phyloP scores from a whole-genome alignment of 2,888 invertebrate species.

The Formica aserva region DNA sequence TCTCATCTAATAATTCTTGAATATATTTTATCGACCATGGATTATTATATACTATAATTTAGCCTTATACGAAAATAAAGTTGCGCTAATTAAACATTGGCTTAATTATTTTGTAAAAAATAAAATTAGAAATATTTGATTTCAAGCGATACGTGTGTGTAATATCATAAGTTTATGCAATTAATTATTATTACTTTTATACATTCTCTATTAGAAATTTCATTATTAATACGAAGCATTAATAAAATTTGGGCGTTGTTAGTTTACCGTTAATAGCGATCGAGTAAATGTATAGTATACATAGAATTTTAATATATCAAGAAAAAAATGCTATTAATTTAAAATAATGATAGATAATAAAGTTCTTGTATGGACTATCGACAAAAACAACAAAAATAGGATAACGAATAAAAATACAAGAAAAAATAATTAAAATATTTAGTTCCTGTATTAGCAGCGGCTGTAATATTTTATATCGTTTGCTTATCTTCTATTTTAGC shows the following conservation, averaged over 20 bases:
- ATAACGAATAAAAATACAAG: slow-evolving; percentile 5
- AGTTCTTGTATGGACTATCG: background rate
- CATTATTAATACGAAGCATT: background rate
- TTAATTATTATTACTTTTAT: background rate
- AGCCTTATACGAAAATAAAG: background rate
- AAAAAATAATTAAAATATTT: slow-evolving; percentile 32
- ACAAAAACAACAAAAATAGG: background rate
- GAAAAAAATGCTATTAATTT: slow-evolving; percentile 12
- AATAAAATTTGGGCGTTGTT: background rate
- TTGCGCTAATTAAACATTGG: slow-evolving; percentile 1
- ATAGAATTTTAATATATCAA: background rate
- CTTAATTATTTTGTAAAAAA: background rate
- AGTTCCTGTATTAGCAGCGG: background rate
- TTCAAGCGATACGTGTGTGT: background rate
- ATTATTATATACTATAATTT: background rate
- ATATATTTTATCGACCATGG: background rate
- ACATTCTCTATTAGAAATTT: background rate
- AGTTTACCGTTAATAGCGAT: background rate
- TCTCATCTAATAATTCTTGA: background rate
- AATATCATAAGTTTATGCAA: background rate
- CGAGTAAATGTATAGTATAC: background rate
- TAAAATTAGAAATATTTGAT: background rate
- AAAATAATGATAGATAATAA: background rate
- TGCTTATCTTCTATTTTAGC: slow-evolving; percentile 13
- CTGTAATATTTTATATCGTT: slow-evolving; percentile 3